A percentile compares a stretch with the other conserved stretches of the same genome.
Evolutionary conservation across 1,140 invertebrate genomes (phyloP).

Genomic region (Dryas iulia): DNA sequence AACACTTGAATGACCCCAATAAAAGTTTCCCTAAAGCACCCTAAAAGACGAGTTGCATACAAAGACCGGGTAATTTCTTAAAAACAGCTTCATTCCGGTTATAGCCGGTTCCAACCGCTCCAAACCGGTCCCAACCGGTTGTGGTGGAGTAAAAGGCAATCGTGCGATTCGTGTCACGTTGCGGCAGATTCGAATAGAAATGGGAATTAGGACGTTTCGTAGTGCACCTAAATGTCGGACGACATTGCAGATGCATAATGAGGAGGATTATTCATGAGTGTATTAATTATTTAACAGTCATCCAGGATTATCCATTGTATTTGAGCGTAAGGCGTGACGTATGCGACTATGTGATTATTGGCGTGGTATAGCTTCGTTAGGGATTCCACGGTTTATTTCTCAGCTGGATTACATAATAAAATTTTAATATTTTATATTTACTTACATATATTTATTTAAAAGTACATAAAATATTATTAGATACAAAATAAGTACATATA

Average conservation of each 20-base stretch:
- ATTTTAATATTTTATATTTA: neutral
- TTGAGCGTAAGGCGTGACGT: conserved; percentile 12
- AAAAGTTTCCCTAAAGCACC: conserved; percentile 2
- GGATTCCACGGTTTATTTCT: neutral
- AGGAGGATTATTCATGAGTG: conserved; percentile 19
- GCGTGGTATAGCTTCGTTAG: neutral
- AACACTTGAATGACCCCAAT: conserved; percentile 8
- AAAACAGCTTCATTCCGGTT: conserved; percentile 34
- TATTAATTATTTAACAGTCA: conserved; percentile 22
- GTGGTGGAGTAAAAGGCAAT: conserved; percentile 59
- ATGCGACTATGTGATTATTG: neutral
- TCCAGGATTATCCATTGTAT: conserved; percentile 15
- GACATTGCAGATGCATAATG: conserved; percentile 28
- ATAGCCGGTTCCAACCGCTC: conserved; percentile 41
- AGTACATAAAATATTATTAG: too few relatives aligned
- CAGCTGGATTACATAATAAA: neutral
- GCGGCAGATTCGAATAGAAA: conserved; percentile 31
- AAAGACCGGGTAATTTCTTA: conserved; percentile 21
- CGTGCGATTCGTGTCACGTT: conserved; percentile 51
- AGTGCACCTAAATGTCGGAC: conserved; percentile 37
- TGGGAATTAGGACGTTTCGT: conserved; percentile 40
- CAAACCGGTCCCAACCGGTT: conserved; percentile 38
- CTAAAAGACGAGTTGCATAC: conserved; percentile 13
- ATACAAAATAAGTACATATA: too few relatives aligned
- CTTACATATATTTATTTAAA: too few relatives aligned